Base-by-base conservation (phyloP, 1,140 invertebrate genomes). In the Bombus pyrosoma region DNA sequence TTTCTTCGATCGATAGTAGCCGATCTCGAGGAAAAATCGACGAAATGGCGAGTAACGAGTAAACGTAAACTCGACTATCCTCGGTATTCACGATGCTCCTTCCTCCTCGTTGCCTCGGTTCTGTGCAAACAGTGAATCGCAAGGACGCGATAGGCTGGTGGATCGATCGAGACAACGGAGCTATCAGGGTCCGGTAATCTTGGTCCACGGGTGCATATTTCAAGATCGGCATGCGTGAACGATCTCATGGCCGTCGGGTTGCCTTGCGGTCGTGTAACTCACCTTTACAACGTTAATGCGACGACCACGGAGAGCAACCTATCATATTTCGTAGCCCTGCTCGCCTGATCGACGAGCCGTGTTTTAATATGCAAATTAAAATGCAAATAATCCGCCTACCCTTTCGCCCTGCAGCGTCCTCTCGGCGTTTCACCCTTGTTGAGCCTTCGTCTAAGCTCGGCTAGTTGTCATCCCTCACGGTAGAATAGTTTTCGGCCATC, bases 281-380 rank as follows among this genome's bases (percentile, higher is more conserved):
- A 93, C 92, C 89, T 93, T 91, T 92, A 91, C 91, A 92, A 94
- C 93, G 92, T 93, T 95, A 94, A 94, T 93, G 91, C 94, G 93
- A 94, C 93, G 91, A 87, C 83, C 90, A 86, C 86, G 86, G 66
- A 87, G 87, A 82, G 75, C 85, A 73, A 82, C 90, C 87, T 94
- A 94, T 95, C 92, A 89, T 93, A 94, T 94, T 94, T 94, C 93
- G 91, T 90, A 85, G 83, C 86, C 83, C 83, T 68, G 89, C 87
- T 83, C 79, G 87, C 69, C 86, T 87, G 92, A 93, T 94, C 87
- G 92, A 90, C 91, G 86, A 93, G 87, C 76, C 86, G 91, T 90
- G 90, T 92, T 94, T 94, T 93, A 93, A 93, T 94, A 94, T 94
- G 93, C 92, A 94, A 94, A 94, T 94, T 94, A 94, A 94, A 94